A percentile compares a stretch with the other conserved stretches of the same genome.
Evolutionary conservation across 2,113 vertebrate genomes (phyloP).

Genomic region (Zosterops hypoxanthus): DNA sequence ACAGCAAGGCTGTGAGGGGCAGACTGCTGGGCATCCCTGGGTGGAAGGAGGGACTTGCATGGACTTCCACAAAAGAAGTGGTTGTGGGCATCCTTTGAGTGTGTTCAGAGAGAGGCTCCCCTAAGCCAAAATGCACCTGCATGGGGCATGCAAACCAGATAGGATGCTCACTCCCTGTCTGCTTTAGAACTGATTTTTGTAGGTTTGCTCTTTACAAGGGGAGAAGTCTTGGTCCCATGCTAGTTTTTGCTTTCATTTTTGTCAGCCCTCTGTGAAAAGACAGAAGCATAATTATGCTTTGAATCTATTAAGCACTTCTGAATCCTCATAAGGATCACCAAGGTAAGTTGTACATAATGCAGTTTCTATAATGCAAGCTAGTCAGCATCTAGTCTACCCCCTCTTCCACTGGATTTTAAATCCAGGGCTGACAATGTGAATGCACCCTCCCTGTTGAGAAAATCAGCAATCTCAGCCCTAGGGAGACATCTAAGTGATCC

Average conservation of each 20-base stretch:
- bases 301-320: neutral
- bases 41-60: neutral
- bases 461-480: neutral
- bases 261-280: neutral
- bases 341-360: neutral
- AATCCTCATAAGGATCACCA: neutral
- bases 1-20: neutral
- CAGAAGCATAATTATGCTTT: neutral
- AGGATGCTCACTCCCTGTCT: neutral
- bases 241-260: neutral
- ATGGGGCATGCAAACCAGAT: neutral
- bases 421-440: neutral
- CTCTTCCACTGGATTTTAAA: neutral
- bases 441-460: neutral
- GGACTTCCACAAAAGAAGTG: neutral
- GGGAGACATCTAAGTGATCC: neutral
- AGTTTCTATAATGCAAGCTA: neutral
- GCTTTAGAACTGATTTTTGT: neutral
- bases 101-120: neutral
- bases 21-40: neutral
- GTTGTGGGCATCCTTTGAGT: neutral
- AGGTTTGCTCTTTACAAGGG: neutral
- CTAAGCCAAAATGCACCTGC: neutral
- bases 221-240: neutral
- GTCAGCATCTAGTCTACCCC: neutral